Base-by-base conservation (phyloP, 2,113 vertebrate genomes). In the Nyctereutes procyonoides region DNA sequence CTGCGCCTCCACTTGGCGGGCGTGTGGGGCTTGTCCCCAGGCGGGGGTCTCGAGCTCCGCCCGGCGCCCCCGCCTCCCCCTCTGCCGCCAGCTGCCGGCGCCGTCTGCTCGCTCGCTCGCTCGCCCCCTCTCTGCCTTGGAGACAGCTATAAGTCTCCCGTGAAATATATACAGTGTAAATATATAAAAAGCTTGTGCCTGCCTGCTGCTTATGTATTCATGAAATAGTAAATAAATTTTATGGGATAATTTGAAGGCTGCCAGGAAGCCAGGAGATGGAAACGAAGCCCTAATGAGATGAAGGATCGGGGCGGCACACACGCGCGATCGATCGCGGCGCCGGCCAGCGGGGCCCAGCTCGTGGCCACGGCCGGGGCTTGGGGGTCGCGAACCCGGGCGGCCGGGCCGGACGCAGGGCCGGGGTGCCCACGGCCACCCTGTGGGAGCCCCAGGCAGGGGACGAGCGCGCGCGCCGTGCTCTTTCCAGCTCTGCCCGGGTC, bases 201-300 rank as follows among this genome's bases (percentile, higher is more conserved):
- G 98, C 99, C 99, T 99, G 98, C 99, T 99, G 99, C 99, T 99
- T 99, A 99, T 99, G 99, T 99, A 99, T 99, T 99, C 99, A 99
- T 99, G 99, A 98, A 99, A 99, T 99, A 99, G 99, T 99, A 99
- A 99, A 99, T 99, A 99, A 99, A 99, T 99, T 99, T 99, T 99
- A 99, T 99, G 99, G 98, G 99, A 99, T 99, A 99, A 99, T 99
- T 99, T 98, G 99, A 99, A 99, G 99, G 98, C 99, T 99, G 99
- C 99, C 99, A 98, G 98, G 98, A 98, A 99, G 98, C 99, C 97
- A 97, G 98, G 98, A 98, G 99, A 99, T 99, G 99, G 98, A 98
- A 99, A 98, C 98, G 97, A 98, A 98, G 98, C 96, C 98, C 98
- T 99, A 99, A 99, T 99, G 99, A 99, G 98, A 95, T 97, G 98